These are phyloP conservation scores for Procambarus virginalis DNA, from an alignment of 1,140 invertebrate genomes.

Conservation along the genomic window DNA sequence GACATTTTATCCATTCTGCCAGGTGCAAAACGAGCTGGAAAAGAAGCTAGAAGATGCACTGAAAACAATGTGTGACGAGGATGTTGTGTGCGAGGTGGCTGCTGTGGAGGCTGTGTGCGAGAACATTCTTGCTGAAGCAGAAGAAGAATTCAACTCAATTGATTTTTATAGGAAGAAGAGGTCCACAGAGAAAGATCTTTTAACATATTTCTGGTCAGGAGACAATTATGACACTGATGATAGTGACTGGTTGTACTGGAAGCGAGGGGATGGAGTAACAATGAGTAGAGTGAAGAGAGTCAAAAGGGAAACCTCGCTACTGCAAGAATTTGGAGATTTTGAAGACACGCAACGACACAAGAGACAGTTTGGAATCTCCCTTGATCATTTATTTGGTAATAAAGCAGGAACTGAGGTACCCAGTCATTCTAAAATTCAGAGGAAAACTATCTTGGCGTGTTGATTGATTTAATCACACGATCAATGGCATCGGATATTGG, in stretches of 20 bases:
- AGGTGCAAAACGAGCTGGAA: slow-evolving; percentile 73
- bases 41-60: slow-evolving; percentile 70
- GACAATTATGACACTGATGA: neutral
- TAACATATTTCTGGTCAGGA: slow-evolving; percentile 13
- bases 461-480: slow-evolving; percentile 55
- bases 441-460: slow-evolving; percentile 58
- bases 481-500: slow-evolving; percentile 65
- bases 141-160: slow-evolving; percentile 71
- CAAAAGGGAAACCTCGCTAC: slow-evolving; percentile 29
- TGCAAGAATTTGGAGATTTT: slow-evolving; percentile 5
- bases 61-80: slow-evolving; percentile 72
- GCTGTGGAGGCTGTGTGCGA: slow-evolving; percentile 74
- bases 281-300: neutral
- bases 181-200: neutral
- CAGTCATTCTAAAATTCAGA: slow-evolving; percentile 21
- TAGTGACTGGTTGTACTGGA: slow-evolving; percentile 62
- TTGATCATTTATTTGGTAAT: slow-evolving; percentile 36
- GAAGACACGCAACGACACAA: slow-evolving; percentile 6
- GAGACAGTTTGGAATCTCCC: slow-evolving; percentile 56
- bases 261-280: neutral
- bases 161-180: slow-evolving; percentile 60
- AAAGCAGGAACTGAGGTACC: neutral
- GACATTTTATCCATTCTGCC: slow-evolving; percentile 26
- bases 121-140: slow-evolving; percentile 71
- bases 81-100: slow-evolving; percentile 73